These are phyloP conservation scores for Semaprochilodus insignis DNA, from an alignment of 2,797 vertebrate species.

Conservation along the genomic window DNA sequence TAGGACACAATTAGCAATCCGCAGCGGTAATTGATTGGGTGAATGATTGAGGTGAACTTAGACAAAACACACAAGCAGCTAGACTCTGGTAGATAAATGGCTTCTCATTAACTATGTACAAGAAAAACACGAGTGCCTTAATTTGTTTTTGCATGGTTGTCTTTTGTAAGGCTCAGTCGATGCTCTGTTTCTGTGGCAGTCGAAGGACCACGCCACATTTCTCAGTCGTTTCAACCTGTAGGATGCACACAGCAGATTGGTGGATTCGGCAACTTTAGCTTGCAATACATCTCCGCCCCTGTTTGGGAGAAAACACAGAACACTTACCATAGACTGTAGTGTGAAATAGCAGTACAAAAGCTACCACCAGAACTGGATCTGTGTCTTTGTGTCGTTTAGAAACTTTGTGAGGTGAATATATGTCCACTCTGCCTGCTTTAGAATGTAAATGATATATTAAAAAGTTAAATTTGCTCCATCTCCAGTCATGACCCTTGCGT, in stretches of 20 bases:
- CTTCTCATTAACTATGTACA: not conserved
- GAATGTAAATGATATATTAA: too few relatives aligned
- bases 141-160: not conserved
- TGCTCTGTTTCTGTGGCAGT: not conserved
- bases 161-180: not conserved
- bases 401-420: too few relatives aligned
- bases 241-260: not conserved
- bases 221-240: not conserved
- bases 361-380: too few relatives aligned
- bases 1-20: constrained; percentile 13
- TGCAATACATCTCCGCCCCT: too few relatives aligned
- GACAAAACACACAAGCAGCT: not conserved
- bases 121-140: not conserved
- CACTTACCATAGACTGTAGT: too few relatives aligned
- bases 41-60: constrained; percentile 14
- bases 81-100: not conserved
- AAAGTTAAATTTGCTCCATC: too few relatives aligned
- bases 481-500: too few relatives aligned
- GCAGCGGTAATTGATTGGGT: not conserved
- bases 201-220: not conserved
- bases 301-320: too few relatives aligned
- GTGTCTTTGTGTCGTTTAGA: too few relatives aligned
- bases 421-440: too few relatives aligned
- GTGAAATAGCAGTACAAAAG: too few relatives aligned
- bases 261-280: too few relatives aligned